Base-by-base conservation (phyloP, 2,797 vertebrate genomes). In the Gymnothorax javanicus region DNA sequence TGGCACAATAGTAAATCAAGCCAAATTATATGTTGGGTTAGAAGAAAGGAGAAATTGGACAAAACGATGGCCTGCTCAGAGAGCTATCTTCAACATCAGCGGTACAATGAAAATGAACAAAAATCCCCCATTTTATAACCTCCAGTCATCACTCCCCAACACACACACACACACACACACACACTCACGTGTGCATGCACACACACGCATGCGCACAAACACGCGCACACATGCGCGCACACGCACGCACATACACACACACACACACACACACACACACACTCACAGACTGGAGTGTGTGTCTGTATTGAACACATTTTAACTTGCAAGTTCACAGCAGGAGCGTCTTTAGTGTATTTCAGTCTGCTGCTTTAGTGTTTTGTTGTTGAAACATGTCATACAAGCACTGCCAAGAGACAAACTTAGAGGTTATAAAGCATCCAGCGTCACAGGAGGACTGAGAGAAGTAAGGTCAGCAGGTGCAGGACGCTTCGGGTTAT, bases 401-500 rank as follows among this genome's bases (percentile, higher is more conserved):
- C 71, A 54, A 82, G 54, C 27, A 62, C 82, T 82, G 50, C 64
- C 75, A 52, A 82, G 83, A 82, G 54, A 33, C 69, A 60, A 64
- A 62, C 77, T 57, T 83, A 83, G 85, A 79, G 87, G 85, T 85
- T 77, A 69, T 79, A 85, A 83, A 87, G 50, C 57, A 87, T 43
- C 69, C 62, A 56, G 59, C 54, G 82, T 69, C 73, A 54, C 83
- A 73, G 27, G 69, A 82, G 50, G 82, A 87, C 82, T 69, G 13
- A 52, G 43, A 79, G 50, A 79, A 17, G 43, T 79, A 15, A 79
- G 75, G 77, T n/a, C 77, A 81, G 15, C 12, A 7, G 43, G 17
- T 17, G 43, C 73, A 50, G 43, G 50, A 43, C 15, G 5, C 69
- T 52, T 50, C 75, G 20, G 43, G 75, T 17, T 50, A 43, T 79